phyloP scores from a whole-genome alignment of 2,797 vertebrate genomes.

The Trichosurus vulpecula region DNA sequence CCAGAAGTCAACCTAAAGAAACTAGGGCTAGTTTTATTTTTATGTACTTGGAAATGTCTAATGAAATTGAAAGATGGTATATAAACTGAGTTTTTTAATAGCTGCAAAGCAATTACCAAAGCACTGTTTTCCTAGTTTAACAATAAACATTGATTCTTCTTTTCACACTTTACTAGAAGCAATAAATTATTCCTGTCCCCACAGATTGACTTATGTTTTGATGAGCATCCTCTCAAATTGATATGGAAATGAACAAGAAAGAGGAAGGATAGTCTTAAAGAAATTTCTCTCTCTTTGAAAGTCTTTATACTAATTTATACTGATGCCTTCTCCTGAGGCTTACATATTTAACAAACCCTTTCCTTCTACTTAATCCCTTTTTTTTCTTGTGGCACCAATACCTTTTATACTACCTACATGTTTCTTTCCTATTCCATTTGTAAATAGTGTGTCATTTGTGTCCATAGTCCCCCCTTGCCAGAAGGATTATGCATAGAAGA shows the following conservation, averaged over 20 bases:
- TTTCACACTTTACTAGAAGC: not conserved
- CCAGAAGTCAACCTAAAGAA: not conserved
- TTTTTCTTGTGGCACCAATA: not conserved
- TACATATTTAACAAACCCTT: not conserved
- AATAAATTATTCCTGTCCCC: slow-evolving; percentile 12
- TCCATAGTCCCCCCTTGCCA: not conserved
- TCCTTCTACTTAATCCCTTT: not conserved
- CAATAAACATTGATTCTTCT: not conserved
- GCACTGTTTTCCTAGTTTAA: not conserved
- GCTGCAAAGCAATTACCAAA: not conserved
- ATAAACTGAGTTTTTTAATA: not conserved
- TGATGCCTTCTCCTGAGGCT: not conserved
- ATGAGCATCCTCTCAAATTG: not conserved
- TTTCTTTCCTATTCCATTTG: slow-evolving; percentile 19
- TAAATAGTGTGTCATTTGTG: slow-evolving; percentile 21
- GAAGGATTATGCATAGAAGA: not conserved
- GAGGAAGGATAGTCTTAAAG: not conserved
- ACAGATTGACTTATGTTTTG: not conserved
- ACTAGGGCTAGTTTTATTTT: not conserved
- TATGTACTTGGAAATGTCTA: not conserved
- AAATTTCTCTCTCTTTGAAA: not conserved
- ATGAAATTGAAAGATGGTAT: not conserved
- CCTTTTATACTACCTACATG: not conserved
- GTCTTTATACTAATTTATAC: not conserved
- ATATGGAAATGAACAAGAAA: not conserved